Conservation (phyloP, 2,888 invertebrate genomes). For the Drosophila eohydei region DNA sequence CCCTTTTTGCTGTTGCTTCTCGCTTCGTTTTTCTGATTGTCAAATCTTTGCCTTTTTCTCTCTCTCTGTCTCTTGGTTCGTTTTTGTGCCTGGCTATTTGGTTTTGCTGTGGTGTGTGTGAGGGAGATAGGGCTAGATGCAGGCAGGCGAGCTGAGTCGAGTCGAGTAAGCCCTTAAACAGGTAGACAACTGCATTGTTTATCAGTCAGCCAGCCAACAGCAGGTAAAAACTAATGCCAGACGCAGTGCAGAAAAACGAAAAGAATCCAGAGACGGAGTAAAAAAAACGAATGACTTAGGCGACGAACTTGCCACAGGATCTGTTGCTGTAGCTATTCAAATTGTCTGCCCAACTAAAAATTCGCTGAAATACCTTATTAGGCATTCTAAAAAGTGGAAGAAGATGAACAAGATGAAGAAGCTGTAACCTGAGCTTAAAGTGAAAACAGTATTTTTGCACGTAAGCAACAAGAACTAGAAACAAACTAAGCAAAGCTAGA, state of each 20-base stretch:
- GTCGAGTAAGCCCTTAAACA: constrained; percentile 59
- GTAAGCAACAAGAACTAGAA: background rate
- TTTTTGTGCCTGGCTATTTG: constrained; percentile 12
- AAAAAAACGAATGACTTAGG: constrained; percentile 55
- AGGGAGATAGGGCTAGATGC: constrained; percentile 6
- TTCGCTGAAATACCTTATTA: constrained; percentile 31
- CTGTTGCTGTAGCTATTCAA: constrained; percentile 24
- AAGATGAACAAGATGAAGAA: background rate
- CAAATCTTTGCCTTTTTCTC: constrained; percentile 50
- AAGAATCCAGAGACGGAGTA: background rate
- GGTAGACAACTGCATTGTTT: constrained; percentile 74
- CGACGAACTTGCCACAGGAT: constrained; percentile 51
- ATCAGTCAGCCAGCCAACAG: constrained; percentile 50
- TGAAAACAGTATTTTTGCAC: constrained; percentile 7
- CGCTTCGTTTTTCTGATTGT: constrained; percentile 62
- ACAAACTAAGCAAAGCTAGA: background rate
- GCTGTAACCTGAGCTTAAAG: constrained; percentile 17
- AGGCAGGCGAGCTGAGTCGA: background rate
- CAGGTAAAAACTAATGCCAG: constrained; percentile 72
- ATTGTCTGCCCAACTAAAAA: constrained; percentile 29
- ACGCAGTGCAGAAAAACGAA: constrained; percentile 33
- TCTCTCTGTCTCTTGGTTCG: background rate
- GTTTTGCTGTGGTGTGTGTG: constrained; percentile 26
- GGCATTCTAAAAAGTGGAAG: constrained; percentile 7
- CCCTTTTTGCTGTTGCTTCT: constrained; percentile 56